Base-by-base conservation (phyloP, 37 sponge, comb jelly and placozoan species). In the Amphimedon queenslandica region DNA sequence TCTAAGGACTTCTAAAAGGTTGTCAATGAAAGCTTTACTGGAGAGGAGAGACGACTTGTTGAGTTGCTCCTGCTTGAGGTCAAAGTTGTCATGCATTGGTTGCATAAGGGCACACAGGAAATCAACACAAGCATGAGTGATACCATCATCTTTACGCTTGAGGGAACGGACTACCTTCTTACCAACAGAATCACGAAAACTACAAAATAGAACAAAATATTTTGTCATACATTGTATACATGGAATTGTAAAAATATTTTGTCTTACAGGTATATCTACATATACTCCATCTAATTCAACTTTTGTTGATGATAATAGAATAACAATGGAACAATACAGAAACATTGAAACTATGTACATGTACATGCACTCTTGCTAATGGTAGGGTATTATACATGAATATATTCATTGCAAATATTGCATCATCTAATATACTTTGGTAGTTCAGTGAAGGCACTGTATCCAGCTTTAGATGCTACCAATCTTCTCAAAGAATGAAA, bases 71-170 rank as follows among this genome's bases (percentile, higher is more conserved):
- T 85, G 86, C 1, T 87, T 39, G 16, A 98, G 83, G 78, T 94
- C 86, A 75, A 79, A 98, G 81, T 98, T 90, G 65, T 94, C 99
- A 58, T 98, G 99, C 99, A 98, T 98, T 23, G 99, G 99, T 79
- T 96, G 97, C 99, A 98, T 98, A 34, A 98, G 89, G 25, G 96
- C 85, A 77, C 93, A 92, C 31, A 98, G 77, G 74, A 95, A 80
- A 81, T 98, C 99, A 30, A 91, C 83, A 42, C 92, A 92, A 18
- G 99, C 90, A 42, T 90, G 91, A 27, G 82, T 92, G 61, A 98
- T 82, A 2, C 85, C 99, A 25, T 92, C 96, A 42, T 98, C 84
- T 64, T 87, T 90, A 37, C 87, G 76, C 86, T 90, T 94, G 51
- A 98, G 77, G n/a, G 91, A 90, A 28, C 70, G 78, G 55, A 98